A percentile compares a stretch with the other conserved stretches of the same genome.
Conservation (phyloP, 2,113 vertebrate genomes). For the cat (Felis catus) region DNA sequence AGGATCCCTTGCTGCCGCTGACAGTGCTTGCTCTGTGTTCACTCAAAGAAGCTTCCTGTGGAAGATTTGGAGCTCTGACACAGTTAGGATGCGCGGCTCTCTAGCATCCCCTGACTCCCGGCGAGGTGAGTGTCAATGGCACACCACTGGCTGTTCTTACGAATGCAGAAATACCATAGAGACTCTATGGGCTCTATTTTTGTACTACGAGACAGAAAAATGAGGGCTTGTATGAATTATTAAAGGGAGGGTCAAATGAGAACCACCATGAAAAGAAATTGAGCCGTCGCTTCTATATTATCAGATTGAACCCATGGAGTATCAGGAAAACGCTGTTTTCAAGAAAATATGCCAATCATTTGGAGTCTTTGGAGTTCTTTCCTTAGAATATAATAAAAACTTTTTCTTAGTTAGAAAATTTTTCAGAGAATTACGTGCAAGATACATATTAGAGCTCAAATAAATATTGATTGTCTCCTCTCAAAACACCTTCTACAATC, state of each 20-base stretch:
- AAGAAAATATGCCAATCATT: neutral
- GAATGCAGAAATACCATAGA: neutral
- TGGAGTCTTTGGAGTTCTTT: neutral
- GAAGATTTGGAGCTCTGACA: fast-evolving
- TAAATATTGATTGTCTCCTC: neutral
- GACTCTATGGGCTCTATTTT: neutral
- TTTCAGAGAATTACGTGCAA: neutral
- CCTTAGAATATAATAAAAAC: neutral
- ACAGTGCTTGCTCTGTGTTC: neutral
- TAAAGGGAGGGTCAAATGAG: neutral
- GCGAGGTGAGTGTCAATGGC: neutral
- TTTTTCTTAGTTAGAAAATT: neutral
- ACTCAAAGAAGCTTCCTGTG: neutral
- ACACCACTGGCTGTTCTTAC: neutral
- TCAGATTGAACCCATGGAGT: neutral
- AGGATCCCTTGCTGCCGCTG: neutral
- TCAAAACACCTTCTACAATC: neutral
- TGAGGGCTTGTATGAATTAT: neutral
- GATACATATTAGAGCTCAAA: neutral
- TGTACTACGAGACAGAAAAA: neutral
- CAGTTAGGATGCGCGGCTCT: neutral
- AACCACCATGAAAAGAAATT: neutral
- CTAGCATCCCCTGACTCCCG: neutral
- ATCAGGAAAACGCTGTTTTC: neutral
- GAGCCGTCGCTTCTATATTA: neutral